Percentiles rank a stretch among this genome's conserved stretches.
Conservation (phyloP, 2,888 invertebrate species). For the Nematopogon swammerdamellus region DNA sequence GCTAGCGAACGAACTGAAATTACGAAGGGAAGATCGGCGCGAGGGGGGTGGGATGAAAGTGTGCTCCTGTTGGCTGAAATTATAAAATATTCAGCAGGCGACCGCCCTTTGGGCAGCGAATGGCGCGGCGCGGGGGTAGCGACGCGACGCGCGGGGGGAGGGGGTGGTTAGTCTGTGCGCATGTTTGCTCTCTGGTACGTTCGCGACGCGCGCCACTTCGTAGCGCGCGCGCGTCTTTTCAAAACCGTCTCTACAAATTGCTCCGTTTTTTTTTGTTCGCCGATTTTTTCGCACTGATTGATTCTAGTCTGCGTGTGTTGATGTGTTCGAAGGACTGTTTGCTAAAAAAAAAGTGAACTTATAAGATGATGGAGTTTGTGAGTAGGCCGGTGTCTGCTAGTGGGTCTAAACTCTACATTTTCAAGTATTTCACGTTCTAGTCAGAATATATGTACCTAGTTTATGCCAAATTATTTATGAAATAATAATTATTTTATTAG, state of each 20-base stretch:
- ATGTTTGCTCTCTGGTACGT: neutral
- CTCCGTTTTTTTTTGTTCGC: neutral
- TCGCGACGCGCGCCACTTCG: neutral
- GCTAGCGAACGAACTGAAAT: constrained; percentile 19
- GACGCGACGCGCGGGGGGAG: constrained; percentile 8
- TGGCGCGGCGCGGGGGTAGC: constrained; percentile 14
- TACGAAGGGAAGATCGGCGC: constrained; percentile 16
- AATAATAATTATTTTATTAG: no score
- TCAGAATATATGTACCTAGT: no score
- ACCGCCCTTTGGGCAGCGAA: constrained; percentile 45
- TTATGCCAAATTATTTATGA: no score
- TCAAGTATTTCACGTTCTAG: no score
- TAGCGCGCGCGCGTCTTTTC: neutral
- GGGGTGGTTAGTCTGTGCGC: constrained; percentile 14
- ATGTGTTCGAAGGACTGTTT: no score
- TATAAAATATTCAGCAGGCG: constrained; percentile 41
- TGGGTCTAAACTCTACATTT: no score
- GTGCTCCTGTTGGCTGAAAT: constrained; percentile 28
- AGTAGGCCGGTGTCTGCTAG: no score
- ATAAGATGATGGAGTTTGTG: no score
- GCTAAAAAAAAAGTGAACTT: no score
- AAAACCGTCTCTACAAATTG: neutral
- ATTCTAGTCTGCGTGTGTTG: no score
- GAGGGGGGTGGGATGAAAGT: constrained; percentile 27
- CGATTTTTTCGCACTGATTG: neutral